A percentile compares a stretch with the other conserved stretches of the same genome.
Conservation (phyloP, 2,888 invertebrate species). For the Ernsta delagoae region DNA sequence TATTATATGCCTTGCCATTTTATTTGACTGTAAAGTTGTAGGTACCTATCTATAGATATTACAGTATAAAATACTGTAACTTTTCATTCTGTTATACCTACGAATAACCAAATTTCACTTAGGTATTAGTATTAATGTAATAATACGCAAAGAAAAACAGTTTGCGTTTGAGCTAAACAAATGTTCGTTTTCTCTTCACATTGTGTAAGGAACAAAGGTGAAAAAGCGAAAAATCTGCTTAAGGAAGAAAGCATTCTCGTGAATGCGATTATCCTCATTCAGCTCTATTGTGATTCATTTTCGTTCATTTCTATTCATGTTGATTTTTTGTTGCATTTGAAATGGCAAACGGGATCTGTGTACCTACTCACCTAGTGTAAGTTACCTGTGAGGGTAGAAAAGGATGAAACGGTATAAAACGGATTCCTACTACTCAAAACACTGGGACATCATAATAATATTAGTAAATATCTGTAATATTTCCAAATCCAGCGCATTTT, state of each 20-base stretch:
- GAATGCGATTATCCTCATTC: conserved; percentile 15
- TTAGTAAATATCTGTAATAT: too few species aligned
- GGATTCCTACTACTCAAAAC: too few species aligned
- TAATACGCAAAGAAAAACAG: background rate
- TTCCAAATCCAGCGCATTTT: too few species aligned
- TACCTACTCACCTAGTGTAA: background rate
- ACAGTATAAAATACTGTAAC: too few species aligned
- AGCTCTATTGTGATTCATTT: conserved; percentile 11
- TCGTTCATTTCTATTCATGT: conserved; percentile 14
- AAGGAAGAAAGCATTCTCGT: conserved; percentile 13
- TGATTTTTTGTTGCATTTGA: conserved; percentile 8
- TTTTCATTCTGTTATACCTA: too few species aligned
- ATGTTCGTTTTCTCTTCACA: conserved; percentile 8
- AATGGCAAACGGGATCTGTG: conserved; percentile 1
- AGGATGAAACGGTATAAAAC: too few species aligned
- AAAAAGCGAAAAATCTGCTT: conserved; percentile 12
- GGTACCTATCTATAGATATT: too few species aligned
- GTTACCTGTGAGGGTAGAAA: background rate
- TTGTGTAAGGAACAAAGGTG: conserved; percentile 11
- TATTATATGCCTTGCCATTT: too few species aligned
- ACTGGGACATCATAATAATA: too few species aligned
- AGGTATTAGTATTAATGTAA: too few species aligned
- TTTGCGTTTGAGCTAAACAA: conserved; percentile 7
- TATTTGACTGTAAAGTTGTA: too few species aligned
- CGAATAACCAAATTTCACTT: too few species aligned